phyloP scores from a whole-genome alignment of 1,140 invertebrate species.

The Arctopsyche grandis region DNA sequence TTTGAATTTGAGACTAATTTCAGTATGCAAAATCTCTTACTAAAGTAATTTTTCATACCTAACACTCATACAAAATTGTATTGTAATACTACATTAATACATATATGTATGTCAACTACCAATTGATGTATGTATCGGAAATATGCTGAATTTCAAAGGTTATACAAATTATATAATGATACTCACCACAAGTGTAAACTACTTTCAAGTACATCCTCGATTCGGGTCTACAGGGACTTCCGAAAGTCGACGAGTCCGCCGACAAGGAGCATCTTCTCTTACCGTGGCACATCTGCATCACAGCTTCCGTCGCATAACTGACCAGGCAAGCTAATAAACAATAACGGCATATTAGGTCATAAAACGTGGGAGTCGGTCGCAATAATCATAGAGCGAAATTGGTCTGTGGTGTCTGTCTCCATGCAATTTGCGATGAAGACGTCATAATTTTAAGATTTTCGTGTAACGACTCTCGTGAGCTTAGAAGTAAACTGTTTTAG shows the following conservation, averaged over 20 bases:
- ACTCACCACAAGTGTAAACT: constrained; percentile 93
- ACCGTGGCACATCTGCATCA: constrained; percentile 90
- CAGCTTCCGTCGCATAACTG: constrained; percentile 86
- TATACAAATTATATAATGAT: no score
- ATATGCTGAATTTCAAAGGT: no score
- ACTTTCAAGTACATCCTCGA: constrained; percentile 91
- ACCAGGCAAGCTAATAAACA: constrained; percentile 82
- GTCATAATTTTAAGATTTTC: not conserved
- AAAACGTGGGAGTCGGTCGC: not conserved
- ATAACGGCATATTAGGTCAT: no score
- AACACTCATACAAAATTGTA: no score
- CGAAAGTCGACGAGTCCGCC: constrained; percentile 86
- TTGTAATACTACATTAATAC: no score
- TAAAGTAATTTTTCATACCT: no score
- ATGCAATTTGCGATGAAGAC: not conserved
- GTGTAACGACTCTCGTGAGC: not conserved
- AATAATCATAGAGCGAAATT: constrained; percentile 7
- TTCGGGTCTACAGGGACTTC: constrained; percentile 83
- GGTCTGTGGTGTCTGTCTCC: not conserved
- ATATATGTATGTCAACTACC: no score
- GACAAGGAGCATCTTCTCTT: constrained; percentile 83
- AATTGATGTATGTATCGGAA: no score
- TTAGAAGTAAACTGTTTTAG: no score
- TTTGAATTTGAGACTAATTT: not conserved
- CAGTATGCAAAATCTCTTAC: no score